Conservation (phyloP, 2,797 vertebrate species). For the Pseudochaenichthys georgianus region DNA sequence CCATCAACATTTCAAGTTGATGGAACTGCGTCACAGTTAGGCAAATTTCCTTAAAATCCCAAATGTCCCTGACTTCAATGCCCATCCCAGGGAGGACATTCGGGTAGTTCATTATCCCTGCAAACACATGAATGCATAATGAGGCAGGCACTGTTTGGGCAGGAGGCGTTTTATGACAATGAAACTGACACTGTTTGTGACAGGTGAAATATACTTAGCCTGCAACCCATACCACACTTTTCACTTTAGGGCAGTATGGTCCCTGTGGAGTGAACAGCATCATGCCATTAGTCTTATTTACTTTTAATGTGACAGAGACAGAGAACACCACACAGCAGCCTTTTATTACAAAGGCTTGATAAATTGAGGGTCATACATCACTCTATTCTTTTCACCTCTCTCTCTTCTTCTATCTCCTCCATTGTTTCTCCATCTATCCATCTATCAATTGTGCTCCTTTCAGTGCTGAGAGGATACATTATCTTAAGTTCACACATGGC, state of each 20-base stretch:
- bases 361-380: constrained; percentile 77
- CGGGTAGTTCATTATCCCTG: constrained; percentile 31
- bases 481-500: constrained; percentile 62
- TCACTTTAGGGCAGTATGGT: constrained; percentile 47
- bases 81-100: constrained; percentile 28
- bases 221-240: constrained; percentile 32
- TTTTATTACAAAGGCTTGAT: constrained; percentile 82
- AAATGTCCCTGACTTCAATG: constrained; percentile 39
- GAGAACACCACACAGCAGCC: constrained; percentile 74
- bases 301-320: constrained; percentile 84
- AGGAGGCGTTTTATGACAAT: constrained; percentile 6
- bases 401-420: constrained; percentile 47
- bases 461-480: constrained; percentile 66
- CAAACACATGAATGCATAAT: constrained; percentile 49
- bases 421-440: constrained; percentile 63
- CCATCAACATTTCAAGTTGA: constrained; percentile 22
- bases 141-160: constrained; percentile 22
- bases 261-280: constrained; percentile 65
- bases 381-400: constrained; percentile 51
- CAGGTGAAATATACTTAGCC: constrained; percentile 24
- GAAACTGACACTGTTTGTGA: constrained; percentile 25
- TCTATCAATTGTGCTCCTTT: constrained; percentile 69
- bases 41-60: constrained; percentile 30
- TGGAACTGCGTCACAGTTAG: constrained; percentile 35
- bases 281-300: constrained; percentile 83